Evolutionary conservation across 2,888 invertebrate genomes (phyloP).

Genomic region (Holacanthella duospinosa): DNA sequence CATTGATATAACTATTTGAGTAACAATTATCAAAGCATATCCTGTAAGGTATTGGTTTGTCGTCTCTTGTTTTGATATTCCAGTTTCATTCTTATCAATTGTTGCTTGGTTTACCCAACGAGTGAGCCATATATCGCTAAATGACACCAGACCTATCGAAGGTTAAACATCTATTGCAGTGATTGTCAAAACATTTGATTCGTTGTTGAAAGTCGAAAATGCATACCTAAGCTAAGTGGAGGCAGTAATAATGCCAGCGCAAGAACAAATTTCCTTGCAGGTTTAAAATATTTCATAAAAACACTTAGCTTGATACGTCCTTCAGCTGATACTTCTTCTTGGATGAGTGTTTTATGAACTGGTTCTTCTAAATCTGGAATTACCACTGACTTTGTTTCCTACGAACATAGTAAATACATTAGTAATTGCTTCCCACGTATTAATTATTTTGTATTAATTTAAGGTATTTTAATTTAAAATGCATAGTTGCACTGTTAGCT

Average conservation of each 20-base stretch:
- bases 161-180: too few species aligned
- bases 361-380: too few species aligned
- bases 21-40: not conserved
- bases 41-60: not conserved
- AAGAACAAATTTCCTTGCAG: too few species aligned
- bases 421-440: too few species aligned
- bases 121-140: slow-evolving; percentile 10
- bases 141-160: not conserved
- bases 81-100: not conserved
- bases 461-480: too few species aligned
- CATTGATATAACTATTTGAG: not conserved
- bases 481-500: too few species aligned
- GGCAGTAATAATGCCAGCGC: not conserved
- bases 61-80: not conserved
- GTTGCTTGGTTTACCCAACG: not conserved
- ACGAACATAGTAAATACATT: too few species aligned
- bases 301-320: not conserved
- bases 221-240: not conserved
- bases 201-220: too few species aligned
- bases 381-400: too few species aligned
- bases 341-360: too few species aligned
- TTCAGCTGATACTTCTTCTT: not conserved
- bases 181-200: too few species aligned
- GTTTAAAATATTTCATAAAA: not conserved
- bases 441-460: too few species aligned